Conservation (phyloP, 2,888 invertebrate species). For the Tanypteryx hageni region DNA sequence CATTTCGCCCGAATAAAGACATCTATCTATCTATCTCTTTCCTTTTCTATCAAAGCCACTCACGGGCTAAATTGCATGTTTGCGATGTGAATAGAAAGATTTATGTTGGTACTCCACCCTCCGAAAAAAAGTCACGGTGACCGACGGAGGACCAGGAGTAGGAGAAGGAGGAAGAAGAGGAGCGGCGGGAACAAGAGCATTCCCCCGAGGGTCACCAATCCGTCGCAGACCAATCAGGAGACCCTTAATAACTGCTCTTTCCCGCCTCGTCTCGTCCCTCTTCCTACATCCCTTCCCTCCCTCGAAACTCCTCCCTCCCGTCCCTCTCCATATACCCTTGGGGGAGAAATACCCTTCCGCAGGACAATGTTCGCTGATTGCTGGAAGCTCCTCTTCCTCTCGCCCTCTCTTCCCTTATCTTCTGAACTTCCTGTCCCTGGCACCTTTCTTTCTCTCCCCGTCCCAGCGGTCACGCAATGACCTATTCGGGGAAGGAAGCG, state of each 20-base stretch:
- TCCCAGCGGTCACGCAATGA: too few relatives aligned
- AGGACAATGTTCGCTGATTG: conserved; percentile 10
- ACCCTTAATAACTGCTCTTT: neutral
- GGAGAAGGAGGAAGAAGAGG: neutral
- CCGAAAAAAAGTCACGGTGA: neutral
- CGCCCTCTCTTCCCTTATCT: neutral
- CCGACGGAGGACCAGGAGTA: neutral
- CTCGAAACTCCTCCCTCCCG: neutral
- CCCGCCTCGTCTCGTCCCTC: neutral
- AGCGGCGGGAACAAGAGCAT: neutral
- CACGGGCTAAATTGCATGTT: neutral
- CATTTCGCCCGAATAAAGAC: too few relatives aligned
- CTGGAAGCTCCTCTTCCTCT: neutral
- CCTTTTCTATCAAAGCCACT: neutral
- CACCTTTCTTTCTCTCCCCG: too few relatives aligned
- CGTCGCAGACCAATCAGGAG: conserved; percentile 20
- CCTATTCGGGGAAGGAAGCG: too few relatives aligned
- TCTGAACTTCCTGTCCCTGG: neutral
- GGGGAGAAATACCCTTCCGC: neutral
- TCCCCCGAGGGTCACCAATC: neutral
- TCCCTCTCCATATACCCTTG: neutral
- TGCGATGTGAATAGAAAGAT: neutral
- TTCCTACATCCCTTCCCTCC: neutral
- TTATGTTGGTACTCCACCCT: neutral
- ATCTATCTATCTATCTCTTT: neutral